These are phyloP conservation scores for Salvelinus sp. DNA, from an alignment of 2,113 vertebrate species.

Conservation along the genomic window DNA sequence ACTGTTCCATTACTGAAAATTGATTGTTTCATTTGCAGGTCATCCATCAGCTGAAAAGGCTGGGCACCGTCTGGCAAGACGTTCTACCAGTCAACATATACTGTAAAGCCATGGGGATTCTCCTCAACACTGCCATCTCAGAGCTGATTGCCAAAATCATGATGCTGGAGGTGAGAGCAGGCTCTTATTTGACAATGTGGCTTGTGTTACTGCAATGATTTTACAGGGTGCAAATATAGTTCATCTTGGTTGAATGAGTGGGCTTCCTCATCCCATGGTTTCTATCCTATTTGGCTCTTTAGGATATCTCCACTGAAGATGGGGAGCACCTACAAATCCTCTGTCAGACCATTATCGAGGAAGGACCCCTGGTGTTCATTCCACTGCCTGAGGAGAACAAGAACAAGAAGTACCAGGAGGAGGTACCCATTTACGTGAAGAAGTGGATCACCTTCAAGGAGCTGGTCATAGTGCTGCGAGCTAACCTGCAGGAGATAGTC, in stretches of 20 bases:
- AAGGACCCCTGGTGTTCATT: conserved; percentile 87
- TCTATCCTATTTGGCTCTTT: neutral
- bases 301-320: conserved; percentile 95
- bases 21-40: conserved; percentile 72
- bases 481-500: conserved; percentile 91
- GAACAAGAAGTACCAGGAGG: conserved; percentile 90
- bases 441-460: conserved; percentile 93
- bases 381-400: conserved; percentile 84
- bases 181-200: neutral
- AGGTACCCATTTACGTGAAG: conserved; percentile 85
- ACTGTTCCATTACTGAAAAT: too few relatives aligned
- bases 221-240: neutral
- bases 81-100: conserved; percentile 89
- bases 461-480: conserved; percentile 85
- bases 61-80: conserved; percentile 94
- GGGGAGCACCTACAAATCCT: conserved; percentile 86
- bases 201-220: neutral
- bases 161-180: conserved; percentile 83
- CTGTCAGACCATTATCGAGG: conserved; percentile 85
- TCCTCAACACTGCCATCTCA: conserved; percentile 85
- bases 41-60: conserved; percentile 87
- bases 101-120: conserved; percentile 92
- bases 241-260: neutral
- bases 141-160: conserved; percentile 86
- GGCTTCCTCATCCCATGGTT: neutral